Evolutionary conservation across 2,888 invertebrate species (phyloP), one percentile per base, ranked within the genome.

Genomic region (Macrosoma leucophasiata): DNA sequence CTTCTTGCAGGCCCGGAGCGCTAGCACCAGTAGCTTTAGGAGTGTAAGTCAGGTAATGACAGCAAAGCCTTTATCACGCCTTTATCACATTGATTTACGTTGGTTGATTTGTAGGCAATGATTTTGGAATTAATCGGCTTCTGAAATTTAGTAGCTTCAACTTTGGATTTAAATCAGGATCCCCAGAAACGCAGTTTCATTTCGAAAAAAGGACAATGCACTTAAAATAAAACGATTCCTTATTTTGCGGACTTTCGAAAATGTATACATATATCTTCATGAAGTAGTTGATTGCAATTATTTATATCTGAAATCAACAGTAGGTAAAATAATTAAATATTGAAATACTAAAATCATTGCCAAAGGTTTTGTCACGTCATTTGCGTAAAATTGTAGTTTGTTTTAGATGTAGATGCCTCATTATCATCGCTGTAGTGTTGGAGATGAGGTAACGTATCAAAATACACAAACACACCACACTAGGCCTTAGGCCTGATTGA

Each of bases 11-110:
- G 92, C 92, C 82, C 91, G 92, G 88, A 92, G 91, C 87, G 91
- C 92, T 85, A 92, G 92, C 88, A 91, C 92, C 87, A 90, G 91
- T 92, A 92, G 92, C 90, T 91, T 92, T 91, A 91, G 92, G 90
- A 92, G 92, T 88, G 89, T 92, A 75, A 92, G 92, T 87, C 92
- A 92, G 92, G 92, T 92, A 92, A 79, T 66, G 68, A 62, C 52
- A 60, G 61, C 62, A 63, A 62, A 56, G 19, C 75, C 77, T 79
- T 74, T 67, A 71, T 65, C 59, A 59, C 49, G 71, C 74, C 75
- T 70, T 67, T 54, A 52, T 71, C 71, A 70, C 58, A 62, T 58
- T 67, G 44, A 54, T 69, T 70, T 64, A 9, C 41, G 42, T 67
- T 63, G 57, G 53, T 59, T 61, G 56, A 55, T 69, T 63, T 66